Base-by-base conservation (phyloP, 1,140 invertebrate species). In the Drosophila arizonae region DNA sequence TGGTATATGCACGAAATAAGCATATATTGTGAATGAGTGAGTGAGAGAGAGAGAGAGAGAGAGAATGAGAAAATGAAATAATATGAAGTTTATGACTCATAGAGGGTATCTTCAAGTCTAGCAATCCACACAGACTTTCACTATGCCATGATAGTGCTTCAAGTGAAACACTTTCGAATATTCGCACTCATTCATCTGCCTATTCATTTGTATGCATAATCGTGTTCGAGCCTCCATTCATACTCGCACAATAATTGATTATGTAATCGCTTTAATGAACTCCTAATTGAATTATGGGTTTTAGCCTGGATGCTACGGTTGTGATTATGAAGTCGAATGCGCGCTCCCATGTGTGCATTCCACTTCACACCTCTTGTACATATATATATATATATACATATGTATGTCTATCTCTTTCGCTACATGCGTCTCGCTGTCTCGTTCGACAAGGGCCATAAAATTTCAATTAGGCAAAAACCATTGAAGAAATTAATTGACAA, bases 401-500 rank as follows among this genome's bases (percentile, higher is more conserved):
- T 30, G 6, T 4, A 6, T 6, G 28, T 30, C 28, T 28, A 4
- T 57, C 55, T 43, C 15, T 51, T 10, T 56, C 58, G 6, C 9
- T 41, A 3, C 3, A 30, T 17, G 9, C 15, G 10, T 46, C 6
- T 43, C 2, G 46, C 55, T 24, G 6, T 62, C 58, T 48, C 64
- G 24, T 17, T 58, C 28, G 6, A 11, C 72, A 78, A 54, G 79
- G 60, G 36, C 78, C 84, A 88, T 88, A 88, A 87, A 87, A 87
- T 88, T 88, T 88, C 85, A 88, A 88, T 88, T 88, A 88, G 84
- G 79, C 79, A 84, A 71, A 67, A 88, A 84, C 77, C 80, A 88
- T 88, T 88, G 76, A 84, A 88, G 74, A 88, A 88, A 88, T 79
- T 87, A 87, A 87, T 87, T 87, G 84, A 87, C 84, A 82, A 87